These are phyloP conservation scores for Boloria euphrosyne DNA, from an alignment of 2,888 invertebrate genomes.

Conservation along the genomic window DNA sequence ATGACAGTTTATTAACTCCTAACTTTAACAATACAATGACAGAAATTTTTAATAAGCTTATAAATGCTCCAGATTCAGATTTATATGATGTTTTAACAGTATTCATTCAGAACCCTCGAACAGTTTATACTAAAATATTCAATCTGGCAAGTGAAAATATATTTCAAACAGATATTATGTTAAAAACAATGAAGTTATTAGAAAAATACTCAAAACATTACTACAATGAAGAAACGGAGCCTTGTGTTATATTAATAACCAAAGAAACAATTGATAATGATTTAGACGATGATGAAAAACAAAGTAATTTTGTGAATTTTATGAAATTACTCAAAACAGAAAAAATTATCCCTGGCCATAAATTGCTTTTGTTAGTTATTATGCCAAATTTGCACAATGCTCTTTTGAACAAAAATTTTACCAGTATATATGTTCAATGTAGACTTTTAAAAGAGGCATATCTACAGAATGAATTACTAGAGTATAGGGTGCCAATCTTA, in stretches of 20 bases:
- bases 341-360: slow-evolving; percentile 54
- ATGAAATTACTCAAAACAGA: slow-evolving; percentile 55
- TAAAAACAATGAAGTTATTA: slow-evolving; percentile 58
- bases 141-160: slow-evolving; percentile 58
- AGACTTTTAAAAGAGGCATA: slow-evolving; percentile 56
- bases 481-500: slow-evolving; percentile 67
- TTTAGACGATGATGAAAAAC: slow-evolving; percentile 52
- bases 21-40: slow-evolving; percentile 55
- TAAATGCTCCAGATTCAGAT: slow-evolving; percentile 54
- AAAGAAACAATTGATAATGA: slow-evolving; percentile 51
- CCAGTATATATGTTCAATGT: slow-evolving; percentile 54
- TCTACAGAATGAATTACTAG: slow-evolving; percentile 53
- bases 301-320: slow-evolving; percentile 60
- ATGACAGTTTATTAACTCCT: slow-evolving; percentile 49
- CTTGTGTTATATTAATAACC: slow-evolving; percentile 56
- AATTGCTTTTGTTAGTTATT: slow-evolving; percentile 61
- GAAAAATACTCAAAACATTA: slow-evolving; percentile 60
- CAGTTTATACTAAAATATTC: slow-evolving; percentile 63
- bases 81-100: slow-evolving; percentile 56
- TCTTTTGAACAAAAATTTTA: slow-evolving; percentile 53
- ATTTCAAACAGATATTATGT: slow-evolving; percentile 63
- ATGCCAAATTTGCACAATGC: slow-evolving; percentile 69
- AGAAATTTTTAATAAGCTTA: slow-evolving; percentile 69
- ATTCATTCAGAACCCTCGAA: slow-evolving; percentile 66
- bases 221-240: slow-evolving; percentile 62